Evolutionary conservation across 2,888 invertebrate genomes (phyloP).

Genomic region (Ectobius pallidus): DNA sequence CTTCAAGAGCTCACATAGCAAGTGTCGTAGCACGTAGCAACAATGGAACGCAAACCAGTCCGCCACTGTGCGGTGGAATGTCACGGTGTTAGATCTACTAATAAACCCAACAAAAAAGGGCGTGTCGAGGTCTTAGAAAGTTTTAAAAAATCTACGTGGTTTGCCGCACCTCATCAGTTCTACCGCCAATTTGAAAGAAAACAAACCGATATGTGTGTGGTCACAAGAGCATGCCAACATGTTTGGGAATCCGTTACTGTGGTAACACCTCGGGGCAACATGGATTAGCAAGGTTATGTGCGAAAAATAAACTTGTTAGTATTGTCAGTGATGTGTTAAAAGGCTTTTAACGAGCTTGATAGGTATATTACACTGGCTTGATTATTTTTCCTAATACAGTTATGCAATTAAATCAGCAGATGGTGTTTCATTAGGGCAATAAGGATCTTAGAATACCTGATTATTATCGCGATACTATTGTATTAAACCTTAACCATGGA

Average conservation of each 20-base stretch:
- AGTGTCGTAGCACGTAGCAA: too few species aligned
- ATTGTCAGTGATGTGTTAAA: too few species aligned
- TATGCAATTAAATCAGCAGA: too few species aligned
- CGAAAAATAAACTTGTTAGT: too few species aligned
- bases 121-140: constrained; percentile 12
- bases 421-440: too few species aligned
- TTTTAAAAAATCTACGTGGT: background rate
- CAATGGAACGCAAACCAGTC: too few species aligned
- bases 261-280: background rate
- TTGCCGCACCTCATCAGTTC: background rate
- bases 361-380: too few species aligned
- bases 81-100: background rate
- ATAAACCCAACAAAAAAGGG: background rate
- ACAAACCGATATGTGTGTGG: background rate
- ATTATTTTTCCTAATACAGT: too few species aligned
- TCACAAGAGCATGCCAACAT: background rate
- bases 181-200: background rate
- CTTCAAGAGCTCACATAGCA: background rate
- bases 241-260: background rate
- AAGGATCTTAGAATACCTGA: too few species aligned
- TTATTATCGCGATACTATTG: too few species aligned
- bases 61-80: constrained; percentile 13
- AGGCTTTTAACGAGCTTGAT: too few species aligned
- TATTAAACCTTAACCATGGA: too few species aligned
- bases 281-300: background rate